phyloP scores from a whole-genome alignment of 2,888 invertebrate genomes.

The Sesamia inferens region DNA sequence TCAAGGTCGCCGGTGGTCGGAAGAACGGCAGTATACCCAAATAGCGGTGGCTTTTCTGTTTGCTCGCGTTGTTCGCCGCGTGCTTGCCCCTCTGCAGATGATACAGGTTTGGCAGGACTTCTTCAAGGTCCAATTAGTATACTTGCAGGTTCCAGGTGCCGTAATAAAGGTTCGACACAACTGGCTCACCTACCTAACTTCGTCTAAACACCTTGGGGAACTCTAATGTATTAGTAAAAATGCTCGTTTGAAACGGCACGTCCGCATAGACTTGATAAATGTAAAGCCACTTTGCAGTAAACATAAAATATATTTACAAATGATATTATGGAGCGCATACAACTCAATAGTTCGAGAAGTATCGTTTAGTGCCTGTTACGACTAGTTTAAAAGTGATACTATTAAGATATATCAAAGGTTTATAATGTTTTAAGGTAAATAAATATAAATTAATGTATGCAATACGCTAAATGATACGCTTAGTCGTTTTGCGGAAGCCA shows the following conservation, averaged over 20 bases:
- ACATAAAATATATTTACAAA: constrained; percentile 14
- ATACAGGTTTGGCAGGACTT: constrained; percentile 68
- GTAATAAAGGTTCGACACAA: neutral
- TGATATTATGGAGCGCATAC: constrained; percentile 20
- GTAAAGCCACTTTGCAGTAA: constrained; percentile 1
- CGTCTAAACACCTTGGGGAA: neutral
- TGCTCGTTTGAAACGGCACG: constrained; percentile 38
- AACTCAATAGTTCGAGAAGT: constrained; percentile 23
- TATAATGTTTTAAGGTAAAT: constrained; percentile 38
- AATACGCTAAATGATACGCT: constrained; percentile 37
- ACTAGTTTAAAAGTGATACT: constrained; percentile 42
- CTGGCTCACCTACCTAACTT: neutral
- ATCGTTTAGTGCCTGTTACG: constrained; percentile 58
- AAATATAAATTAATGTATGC: constrained; percentile 33
- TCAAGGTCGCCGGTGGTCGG: constrained; percentile 66
- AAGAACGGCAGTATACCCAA: constrained; percentile 72
- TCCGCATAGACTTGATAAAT: constrained; percentile 51
- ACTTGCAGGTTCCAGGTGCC: constrained; percentile 7
- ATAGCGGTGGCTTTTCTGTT: constrained; percentile 84
- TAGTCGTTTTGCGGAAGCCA: constrained; percentile 27
- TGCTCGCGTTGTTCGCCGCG: constrained; percentile 74
- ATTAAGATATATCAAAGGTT: constrained; percentile 55
- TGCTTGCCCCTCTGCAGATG: constrained; percentile 78
- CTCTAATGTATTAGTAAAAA: constrained; percentile 17
- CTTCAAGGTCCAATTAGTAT: constrained; percentile 32